Evolutionary conservation across 2,888 invertebrate genomes (phyloP), one percentile per base, ranked within the genome.

Genomic region (Cosmia trapezina): DNA sequence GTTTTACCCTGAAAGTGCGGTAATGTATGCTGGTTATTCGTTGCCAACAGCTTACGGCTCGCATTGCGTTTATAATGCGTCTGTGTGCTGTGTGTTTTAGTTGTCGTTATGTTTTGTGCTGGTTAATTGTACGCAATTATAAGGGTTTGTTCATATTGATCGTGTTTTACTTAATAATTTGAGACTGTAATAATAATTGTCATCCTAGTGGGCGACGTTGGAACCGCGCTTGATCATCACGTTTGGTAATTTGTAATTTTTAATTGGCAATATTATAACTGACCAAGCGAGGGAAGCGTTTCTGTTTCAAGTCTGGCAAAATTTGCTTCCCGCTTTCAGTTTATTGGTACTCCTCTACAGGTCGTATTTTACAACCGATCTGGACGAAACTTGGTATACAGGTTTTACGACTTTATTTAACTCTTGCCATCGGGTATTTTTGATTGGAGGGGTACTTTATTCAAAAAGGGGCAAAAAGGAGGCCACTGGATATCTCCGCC

Each of bases 21-120:
- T 51, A 81, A 80, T 80, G 83, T 77, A 78, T 49, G 73, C 64
- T 69, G 69, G 67, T 51, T 72, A 73, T 65, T 57, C 69, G 70
- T 62, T 76, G 72, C 69, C 71, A 84, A 77, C 73, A 70, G 66
- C 49, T 68, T 54, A 63, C 57, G 51, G 53, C 67, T 57, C 56
- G 73, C 57, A 57, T 71, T 79, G 68, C 65, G 68, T 80, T 78
- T 73, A 61, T 68, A 70, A 77, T 73, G 64, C 66, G 56, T 60
- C 28, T 66, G 14, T 66, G 49, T 66, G 19, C 22, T 60, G 43
- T 43, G 47, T 49, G 47, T 76, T 72, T 61, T 60, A 67, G 68
- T 59, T 28, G 49, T n/a, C 9, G 49, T 19, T 76, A 43, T 68
- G 17, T 82, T 62, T 68, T 66, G 51, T 37, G 11, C 14, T n/a